phyloP scores from a whole-genome alignment of 2,888 invertebrate species.

The Lithophane semibrunnea region DNA sequence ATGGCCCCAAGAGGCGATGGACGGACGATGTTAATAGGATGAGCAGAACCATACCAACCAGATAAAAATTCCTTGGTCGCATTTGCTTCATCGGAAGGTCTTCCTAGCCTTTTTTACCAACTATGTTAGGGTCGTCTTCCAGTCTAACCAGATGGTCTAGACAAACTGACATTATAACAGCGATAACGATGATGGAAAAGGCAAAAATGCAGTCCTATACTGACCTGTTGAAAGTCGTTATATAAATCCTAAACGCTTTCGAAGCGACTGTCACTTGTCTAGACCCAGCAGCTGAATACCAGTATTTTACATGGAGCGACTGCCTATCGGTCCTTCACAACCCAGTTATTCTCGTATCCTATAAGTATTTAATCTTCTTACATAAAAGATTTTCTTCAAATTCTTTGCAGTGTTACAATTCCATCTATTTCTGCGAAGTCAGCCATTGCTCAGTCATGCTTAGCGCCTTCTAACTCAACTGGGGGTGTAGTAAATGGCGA shows the following conservation, averaged over 20 bases:
- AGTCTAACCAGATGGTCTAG: not conserved
- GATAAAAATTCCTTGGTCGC: not conserved
- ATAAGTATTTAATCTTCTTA: not conserved
- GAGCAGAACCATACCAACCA: not conserved
- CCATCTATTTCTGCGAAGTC: not conserved
- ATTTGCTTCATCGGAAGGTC: not conserved
- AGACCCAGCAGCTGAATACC: not conserved
- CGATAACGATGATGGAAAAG: too few species aligned
- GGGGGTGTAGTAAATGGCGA: not conserved
- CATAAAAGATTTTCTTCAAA: not conserved
- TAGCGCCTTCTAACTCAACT: not conserved
- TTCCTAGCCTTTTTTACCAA: not conserved
- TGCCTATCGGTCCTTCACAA: not conserved
- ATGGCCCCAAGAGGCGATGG: slow-evolving; percentile 10
- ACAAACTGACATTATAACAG: too few species aligned
- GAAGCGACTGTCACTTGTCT: too few species aligned
- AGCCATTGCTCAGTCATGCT: not conserved
- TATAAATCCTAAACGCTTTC: too few species aligned
- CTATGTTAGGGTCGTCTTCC: not conserved
- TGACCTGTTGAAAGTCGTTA: too few species aligned
- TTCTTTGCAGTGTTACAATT: not conserved
- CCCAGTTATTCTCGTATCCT: not conserved
- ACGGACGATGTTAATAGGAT: not conserved
- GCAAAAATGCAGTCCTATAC: too few species aligned
- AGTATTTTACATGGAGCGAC: not conserved